A percentile compares a stretch with the other conserved stretches of the same genome.
phyloP scores from a whole-genome alignment of 2,113 vertebrate species.

The Falco punctatus region DNA sequence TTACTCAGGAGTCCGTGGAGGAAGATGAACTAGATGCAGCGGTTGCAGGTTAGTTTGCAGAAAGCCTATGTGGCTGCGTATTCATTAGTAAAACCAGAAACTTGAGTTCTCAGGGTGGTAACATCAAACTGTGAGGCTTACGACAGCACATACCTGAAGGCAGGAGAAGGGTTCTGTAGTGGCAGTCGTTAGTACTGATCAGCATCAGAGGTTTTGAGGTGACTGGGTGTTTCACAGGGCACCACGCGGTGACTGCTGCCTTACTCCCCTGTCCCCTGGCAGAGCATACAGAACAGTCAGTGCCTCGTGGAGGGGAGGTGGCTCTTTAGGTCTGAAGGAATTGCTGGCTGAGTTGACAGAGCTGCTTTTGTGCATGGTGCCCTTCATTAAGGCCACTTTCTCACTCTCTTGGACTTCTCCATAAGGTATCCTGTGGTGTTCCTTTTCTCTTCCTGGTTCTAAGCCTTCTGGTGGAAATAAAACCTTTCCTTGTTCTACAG shows the following conservation, averaged over 20 bases:
- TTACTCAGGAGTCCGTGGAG: slow-evolving; percentile 67
- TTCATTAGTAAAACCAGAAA: background rate
- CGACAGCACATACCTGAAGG: background rate
- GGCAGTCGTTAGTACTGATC: fast-evolving
- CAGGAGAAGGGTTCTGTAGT: fast-evolving
- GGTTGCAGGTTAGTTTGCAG: slow-evolving; percentile 81
- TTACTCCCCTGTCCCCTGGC: background rate
- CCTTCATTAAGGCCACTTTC: background rate
- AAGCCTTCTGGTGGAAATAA: background rate
- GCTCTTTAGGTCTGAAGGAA: background rate
- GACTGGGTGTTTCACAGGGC: background rate
- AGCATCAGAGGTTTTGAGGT: background rate
- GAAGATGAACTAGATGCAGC: slow-evolving; percentile 86
- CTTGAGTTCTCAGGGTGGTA: fast-evolving
- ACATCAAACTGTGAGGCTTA: fast-evolving
- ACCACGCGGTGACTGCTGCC: background rate
- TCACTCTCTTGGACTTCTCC: background rate
- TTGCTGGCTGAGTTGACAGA: background rate
- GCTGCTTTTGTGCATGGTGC: background rate
- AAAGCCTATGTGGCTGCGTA: fast-evolving
- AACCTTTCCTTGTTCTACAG: background rate
- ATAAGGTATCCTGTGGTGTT: background rate
- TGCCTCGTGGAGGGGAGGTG: background rate
- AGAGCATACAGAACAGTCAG: background rate
- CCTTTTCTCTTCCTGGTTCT: background rate